Percentiles rank a stretch among this genome's conserved stretches.
Conservation (phyloP, 2,888 invertebrate genomes). For the Lathronympha strigana region DNA sequence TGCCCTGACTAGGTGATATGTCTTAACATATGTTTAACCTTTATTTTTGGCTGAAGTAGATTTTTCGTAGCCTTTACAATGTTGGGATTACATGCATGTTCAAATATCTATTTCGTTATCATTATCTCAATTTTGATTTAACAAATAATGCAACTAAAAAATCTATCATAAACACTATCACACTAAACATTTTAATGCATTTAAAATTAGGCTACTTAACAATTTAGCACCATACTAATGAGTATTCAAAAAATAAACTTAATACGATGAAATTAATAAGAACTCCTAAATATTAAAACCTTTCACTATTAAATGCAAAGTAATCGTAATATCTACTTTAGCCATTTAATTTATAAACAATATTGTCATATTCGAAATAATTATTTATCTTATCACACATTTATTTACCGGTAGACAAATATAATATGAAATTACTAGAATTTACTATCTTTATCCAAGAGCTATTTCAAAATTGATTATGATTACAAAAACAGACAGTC, state of each 20-base stretch:
- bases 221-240: slow-evolving; percentile 54
- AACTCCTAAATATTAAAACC: slow-evolving; percentile 42
- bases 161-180: neutral
- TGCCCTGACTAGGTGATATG: too few relatives aligned
- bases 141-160: neutral
- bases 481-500: too few relatives aligned
- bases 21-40: too few relatives aligned
- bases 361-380: slow-evolving; percentile 50
- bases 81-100: too few relatives aligned
- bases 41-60: too few relatives aligned
- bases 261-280: slow-evolving; percentile 20
- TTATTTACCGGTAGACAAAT: slow-evolving; percentile 36
- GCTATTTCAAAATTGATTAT: too few relatives aligned
- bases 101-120: too few relatives aligned
- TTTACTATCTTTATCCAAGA: neutral
- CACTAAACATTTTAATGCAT: slow-evolving; percentile 1
- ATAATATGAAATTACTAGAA: slow-evolving; percentile 25
- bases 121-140: neutral
- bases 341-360: slow-evolving; percentile 28
- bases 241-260: slow-evolving; percentile 47
- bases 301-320: slow-evolving; percentile 53
- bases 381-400: slow-evolving; percentile 46
- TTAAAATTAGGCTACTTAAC: slow-evolving; percentile 38
- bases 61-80: too few relatives aligned
- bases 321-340: slow-evolving; percentile 30